A percentile compares a stretch with the other conserved stretches of the same genome.
Evolutionary conservation across 35 echinoderm and acorn worm genomes (phyloP).

Genomic region (Ophiothrix spiculata): DNA sequence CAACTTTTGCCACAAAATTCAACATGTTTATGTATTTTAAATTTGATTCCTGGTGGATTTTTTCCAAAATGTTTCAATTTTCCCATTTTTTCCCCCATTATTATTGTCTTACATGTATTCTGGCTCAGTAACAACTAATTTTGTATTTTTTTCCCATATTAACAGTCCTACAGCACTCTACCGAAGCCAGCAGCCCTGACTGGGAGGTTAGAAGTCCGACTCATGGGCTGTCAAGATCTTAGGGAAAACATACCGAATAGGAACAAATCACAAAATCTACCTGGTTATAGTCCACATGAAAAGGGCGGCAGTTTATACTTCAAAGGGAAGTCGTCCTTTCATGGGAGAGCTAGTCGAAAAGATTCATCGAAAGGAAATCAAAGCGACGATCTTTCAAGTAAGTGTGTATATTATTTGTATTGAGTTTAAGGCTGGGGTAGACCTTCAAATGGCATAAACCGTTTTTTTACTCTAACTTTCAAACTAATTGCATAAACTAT

Average conservation of each 20-base stretch:
- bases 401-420: too few species aligned
- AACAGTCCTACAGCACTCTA: constrained; percentile 85
- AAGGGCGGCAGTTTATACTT: constrained; percentile 23
- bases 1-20: too few species aligned
- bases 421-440: too few species aligned
- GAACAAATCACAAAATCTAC: constrained; percentile 30
- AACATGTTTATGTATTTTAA: too few species aligned
- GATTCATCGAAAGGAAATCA: constrained; percentile 31
- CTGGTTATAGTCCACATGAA: constrained; percentile 43
- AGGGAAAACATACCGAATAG: constrained; percentile 71
- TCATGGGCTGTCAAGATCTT: constrained; percentile 93
- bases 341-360: constrained; percentile 46
- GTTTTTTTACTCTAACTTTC: too few species aligned
- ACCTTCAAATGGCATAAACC: too few species aligned
- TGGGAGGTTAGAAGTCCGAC: constrained; percentile 74
- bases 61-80: not conserved
- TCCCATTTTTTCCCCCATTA: not conserved
- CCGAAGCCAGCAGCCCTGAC: constrained; percentile 96
- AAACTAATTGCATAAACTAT: too few species aligned
- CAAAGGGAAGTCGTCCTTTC: constrained; percentile 55
- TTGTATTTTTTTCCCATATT: too few species aligned
- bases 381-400: constrained; percentile 82
- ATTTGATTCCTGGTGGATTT: not conserved
- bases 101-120: not conserved
- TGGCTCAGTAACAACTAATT: too few species aligned